These are phyloP conservation scores for Morpho deidamia DNA, from an alignment of 2,888 invertebrate species.

Conservation along the genomic window DNA sequence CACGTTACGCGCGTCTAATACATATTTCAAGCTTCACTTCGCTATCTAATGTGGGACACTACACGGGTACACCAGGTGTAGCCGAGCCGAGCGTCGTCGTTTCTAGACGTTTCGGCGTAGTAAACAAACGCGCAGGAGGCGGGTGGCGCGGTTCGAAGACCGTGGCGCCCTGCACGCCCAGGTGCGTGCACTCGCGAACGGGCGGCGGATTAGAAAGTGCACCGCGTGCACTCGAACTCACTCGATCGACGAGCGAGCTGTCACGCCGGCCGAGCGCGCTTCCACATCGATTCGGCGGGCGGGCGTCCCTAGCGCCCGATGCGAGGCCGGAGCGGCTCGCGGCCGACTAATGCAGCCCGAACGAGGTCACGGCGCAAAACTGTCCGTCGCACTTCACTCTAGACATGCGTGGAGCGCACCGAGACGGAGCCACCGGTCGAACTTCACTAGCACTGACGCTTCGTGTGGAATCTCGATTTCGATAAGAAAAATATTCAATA, in stretches of 20 bases:
- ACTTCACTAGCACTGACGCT: slow-evolving; percentile 26
- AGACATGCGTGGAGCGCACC: slow-evolving; percentile 21
- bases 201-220: slow-evolving; percentile 29
- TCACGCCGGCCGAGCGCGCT: slow-evolving; percentile 49
- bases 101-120: slow-evolving; percentile 41
- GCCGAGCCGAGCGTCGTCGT: slow-evolving; percentile 3
- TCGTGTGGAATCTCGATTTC: slow-evolving; percentile 33
- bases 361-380: slow-evolving; percentile 60
- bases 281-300: slow-evolving; percentile 52
- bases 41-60: neutral
- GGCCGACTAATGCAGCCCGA: slow-evolving; percentile 39
- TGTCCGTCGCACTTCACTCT: slow-evolving; percentile 31
- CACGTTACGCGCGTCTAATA: neutral
- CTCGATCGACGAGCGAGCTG: slow-evolving; percentile 68
- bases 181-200: slow-evolving; percentile 28
- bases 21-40: neutral
- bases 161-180: slow-evolving; percentile 33
- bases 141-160: slow-evolving; percentile 55
- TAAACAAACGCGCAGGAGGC: slow-evolving; percentile 44
- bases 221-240: slow-evolving; percentile 41
- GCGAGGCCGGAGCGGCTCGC: slow-evolving; percentile 31
- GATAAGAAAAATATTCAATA: slow-evolving; percentile 34
- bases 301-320: slow-evolving; percentile 30
- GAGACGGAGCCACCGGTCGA: slow-evolving; percentile 13
- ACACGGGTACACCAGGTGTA: neutral